A percentile compares a stretch with the other conserved stretches of the same genome.
Conservation (phyloP, 2,888 invertebrate genomes). For the Chrysodeixis includens region DNA sequence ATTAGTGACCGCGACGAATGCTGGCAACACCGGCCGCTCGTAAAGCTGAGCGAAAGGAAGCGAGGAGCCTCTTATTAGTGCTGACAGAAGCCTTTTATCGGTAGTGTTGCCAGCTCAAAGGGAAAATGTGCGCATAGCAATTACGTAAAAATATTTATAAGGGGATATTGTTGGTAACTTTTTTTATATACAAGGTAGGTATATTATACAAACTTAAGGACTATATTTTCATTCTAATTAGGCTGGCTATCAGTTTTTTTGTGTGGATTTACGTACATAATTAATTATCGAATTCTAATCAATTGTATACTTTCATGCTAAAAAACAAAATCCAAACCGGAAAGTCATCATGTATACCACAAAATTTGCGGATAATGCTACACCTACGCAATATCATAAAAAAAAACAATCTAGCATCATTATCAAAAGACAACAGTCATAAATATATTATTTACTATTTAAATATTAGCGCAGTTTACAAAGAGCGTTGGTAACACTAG, state of each 20-base stretch:
- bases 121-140: background rate
- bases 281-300: too few relatives aligned
- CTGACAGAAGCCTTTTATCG: conserved; percentile 72
- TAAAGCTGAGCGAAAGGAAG: conserved; percentile 67
- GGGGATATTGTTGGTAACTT: too few relatives aligned
- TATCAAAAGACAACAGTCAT: background rate
- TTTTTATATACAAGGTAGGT: too few relatives aligned
- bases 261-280: too few relatives aligned
- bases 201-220: too few relatives aligned
- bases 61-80: conserved; percentile 74
- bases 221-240: too few relatives aligned
- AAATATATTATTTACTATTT: background rate
- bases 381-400: too few relatives aligned
- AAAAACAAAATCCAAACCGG: too few relatives aligned
- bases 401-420: background rate
- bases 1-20: conserved; percentile 77
- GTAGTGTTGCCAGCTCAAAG: conserved; percentile 32
- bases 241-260: too few relatives aligned
- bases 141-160: background rate
- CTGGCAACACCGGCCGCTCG: conserved; percentile 60
- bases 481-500: conserved; percentile 51
- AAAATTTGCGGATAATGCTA: too few relatives aligned
- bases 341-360: too few relatives aligned
- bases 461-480: conserved; percentile 3
- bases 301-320: too few relatives aligned